Evolutionary conservation across 1,140 invertebrate genomes (phyloP), one percentile per base, ranked within the genome.

Genomic region (Lepidurus arcticus): DNA sequence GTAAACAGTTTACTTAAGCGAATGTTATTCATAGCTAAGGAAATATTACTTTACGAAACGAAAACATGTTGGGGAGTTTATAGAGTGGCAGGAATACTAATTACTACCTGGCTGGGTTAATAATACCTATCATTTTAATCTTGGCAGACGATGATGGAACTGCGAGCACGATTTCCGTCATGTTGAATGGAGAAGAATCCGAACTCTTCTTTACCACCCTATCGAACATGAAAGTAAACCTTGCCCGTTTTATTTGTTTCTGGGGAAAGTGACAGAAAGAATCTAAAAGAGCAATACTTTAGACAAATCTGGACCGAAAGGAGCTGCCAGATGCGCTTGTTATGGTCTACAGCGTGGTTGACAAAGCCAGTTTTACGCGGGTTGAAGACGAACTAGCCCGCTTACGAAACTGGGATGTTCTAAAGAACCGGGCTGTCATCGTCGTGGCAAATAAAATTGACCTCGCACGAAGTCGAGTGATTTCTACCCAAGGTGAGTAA

Each of bases 361-460:
- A 96, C 87, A 94, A 95, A 83, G 89, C 92, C 1, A 95, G 93
- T 79, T 95, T 94, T 85, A 91, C 93, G 83, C 89, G 89, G 80
- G 93, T 92, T 10, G 92, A 95, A 82, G 89, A 91, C 80, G 91
- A 94, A 79, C 82, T 96, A 45, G 88, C 88, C 42, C 87, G 89
- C 77, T 86, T 96, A 8, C 89, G 93, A 81, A 92, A 93, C 83
- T 88, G 89, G 82, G 92, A 93, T 82, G 86, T 94, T 79, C 86
- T 93, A 34, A 86, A 92, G 42, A 87, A 88, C 1, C 87, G 91
- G 81, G 91, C 95, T 0, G 90, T 94, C 45, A 92, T 98, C 79
- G 85, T 98, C 44, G 95, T 96, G 7, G 97, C 91, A 21, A 98
- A 98, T 86, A 98, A 98, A 88, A 92, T 95, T 78, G 97, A 98